These are phyloP conservation scores for Mormyrus lacerda DNA, from an alignment of 2,113 vertebrate species.

Conservation along the genomic window DNA sequence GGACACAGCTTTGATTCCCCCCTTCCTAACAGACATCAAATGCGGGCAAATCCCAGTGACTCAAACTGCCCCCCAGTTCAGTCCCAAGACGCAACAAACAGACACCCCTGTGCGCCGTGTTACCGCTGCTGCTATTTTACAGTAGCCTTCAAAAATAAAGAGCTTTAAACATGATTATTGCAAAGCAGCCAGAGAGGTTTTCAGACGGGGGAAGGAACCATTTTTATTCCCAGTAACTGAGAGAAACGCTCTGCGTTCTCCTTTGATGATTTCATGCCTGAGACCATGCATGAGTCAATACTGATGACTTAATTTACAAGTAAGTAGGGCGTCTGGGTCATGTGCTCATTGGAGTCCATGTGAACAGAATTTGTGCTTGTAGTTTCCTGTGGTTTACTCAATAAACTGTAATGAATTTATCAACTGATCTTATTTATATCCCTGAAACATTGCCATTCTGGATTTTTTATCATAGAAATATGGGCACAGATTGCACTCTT, in stretches of 20 bases:
- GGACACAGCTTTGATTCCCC: constrained; percentile 46
- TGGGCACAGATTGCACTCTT: not conserved
- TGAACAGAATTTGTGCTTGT: not conserved
- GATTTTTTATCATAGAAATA: not conserved
- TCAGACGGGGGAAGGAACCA: not conserved
- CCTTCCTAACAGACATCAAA: constrained; percentile 46
- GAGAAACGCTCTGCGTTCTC: not conserved
- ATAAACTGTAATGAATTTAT: not conserved
- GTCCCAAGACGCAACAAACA: constrained; percentile 33
- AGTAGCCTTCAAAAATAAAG: constrained; percentile 22
- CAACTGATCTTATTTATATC: not conserved
- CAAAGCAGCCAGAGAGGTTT: constrained; percentile 10
- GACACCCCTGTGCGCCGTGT: constrained; percentile 38
- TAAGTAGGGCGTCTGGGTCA: not conserved
- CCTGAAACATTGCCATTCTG: not conserved
- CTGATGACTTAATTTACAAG: constrained; percentile 21
- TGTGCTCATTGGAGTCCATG: not conserved
- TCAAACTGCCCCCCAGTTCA: constrained; percentile 29
- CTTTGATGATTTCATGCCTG: constrained; percentile 3
- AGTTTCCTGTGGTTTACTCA: not conserved
- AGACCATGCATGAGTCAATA: constrained; percentile 7
- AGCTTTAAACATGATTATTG: constrained; percentile 32
- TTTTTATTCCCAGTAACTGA: not conserved
- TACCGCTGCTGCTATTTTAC: constrained; percentile 20
- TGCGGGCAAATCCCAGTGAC: constrained; percentile 43